Evolutionary conservation across 2,797 vertebrate species (phyloP), one percentile per base, ranked within the genome.

Genomic region (Gadopsis bispinosus): DNA sequence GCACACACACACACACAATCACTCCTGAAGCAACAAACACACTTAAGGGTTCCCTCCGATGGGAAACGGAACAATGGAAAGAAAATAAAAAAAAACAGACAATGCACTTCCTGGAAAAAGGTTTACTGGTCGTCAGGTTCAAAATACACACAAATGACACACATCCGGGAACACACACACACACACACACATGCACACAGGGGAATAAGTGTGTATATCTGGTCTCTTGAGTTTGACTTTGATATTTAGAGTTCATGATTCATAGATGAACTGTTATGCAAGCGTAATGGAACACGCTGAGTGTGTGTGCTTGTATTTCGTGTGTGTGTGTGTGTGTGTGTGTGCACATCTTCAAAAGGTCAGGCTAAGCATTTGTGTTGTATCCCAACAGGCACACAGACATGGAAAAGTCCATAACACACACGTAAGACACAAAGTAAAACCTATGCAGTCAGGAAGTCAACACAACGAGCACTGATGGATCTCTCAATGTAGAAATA

Each of bases 161-260:
- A 80, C 31, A 69, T 51, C 33, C 47, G 76, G 11, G 6, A 35
- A 62, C 1, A 76, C 5, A 50, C 26, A 72, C 61, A 71, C 17
- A 64, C 29, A 62, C 35, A 66, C 17, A 45, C 35, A 73, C 8
- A 59, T 37, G 37, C 41, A 61, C 45, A 75, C 43, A 22, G 17
- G 54, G 39, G 41, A 79, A 22, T 70, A 67, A 55, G 67, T 63
- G 66, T 84, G 73, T 80, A 64, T 45, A 69, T 80, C 59, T 39
- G 75, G 56, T 73, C 66, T 80, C 76, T 83, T 76, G 77, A 84
- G 73, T 73, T 87, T 87, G 62, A 85, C 69, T 88, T 86, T 89
- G 88, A 88, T 92, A 91, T 90, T 93, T 87, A 87, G 81, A 93
- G 75, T 88, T 88, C 77, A 89, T 91, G 83, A 90, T 88, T 93